Evolutionary conservation across 2,888 invertebrate genomes (phyloP).

Genomic region (Hydroisotoma schaefferi): DNA sequence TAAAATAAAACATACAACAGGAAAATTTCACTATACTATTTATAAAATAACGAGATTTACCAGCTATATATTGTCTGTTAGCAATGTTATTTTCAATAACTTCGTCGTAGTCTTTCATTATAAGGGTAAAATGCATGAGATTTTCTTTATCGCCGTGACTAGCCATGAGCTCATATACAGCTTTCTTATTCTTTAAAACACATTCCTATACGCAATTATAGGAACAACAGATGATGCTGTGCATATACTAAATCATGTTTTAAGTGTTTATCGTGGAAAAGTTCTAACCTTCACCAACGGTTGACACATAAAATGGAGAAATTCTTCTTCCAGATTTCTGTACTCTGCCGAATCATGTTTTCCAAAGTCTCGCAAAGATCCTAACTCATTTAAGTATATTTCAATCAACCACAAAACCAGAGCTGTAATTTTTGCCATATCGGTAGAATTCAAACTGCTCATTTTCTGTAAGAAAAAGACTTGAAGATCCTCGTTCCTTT

Average conservation of each 20-base stretch:
- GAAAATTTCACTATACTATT: neutral
- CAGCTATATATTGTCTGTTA: slow-evolving; percentile 58
- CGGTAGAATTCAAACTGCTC: slow-evolving; percentile 65
- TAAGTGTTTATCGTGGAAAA: neutral
- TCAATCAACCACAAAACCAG: slow-evolving; percentile 93
- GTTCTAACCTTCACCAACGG: slow-evolving; percentile 62
- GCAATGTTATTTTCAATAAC: slow-evolving; percentile 86
- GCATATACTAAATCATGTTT: neutral
- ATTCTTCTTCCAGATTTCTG: slow-evolving; percentile 66
- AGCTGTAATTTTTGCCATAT: slow-evolving; percentile 86
- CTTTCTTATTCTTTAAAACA: slow-evolving; percentile 73
- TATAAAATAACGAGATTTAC: slow-evolving; percentile 27
- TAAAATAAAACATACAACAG: neutral
- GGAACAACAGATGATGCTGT: slow-evolving; percentile 1
- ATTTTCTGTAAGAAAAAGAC: slow-evolving; percentile 61
- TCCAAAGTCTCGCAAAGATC: slow-evolving; percentile 60
- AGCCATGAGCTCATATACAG: slow-evolving; percentile 84
- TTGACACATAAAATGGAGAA: slow-evolving; percentile 70
- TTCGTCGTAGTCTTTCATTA: slow-evolving; percentile 88
- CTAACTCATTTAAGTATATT: slow-evolving; percentile 82
- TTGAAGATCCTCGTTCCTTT: neutral
- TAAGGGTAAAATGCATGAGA: slow-evolving; percentile 77
- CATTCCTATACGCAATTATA: slow-evolving; percentile 59
- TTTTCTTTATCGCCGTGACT: slow-evolving; percentile 93
- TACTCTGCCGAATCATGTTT: slow-evolving; percentile 55